A percentile compares a stretch with the other conserved stretches of the same genome.
phyloP scores from a whole-genome alignment of 2,797 vertebrate genomes.

The Ceryle rudis region DNA sequence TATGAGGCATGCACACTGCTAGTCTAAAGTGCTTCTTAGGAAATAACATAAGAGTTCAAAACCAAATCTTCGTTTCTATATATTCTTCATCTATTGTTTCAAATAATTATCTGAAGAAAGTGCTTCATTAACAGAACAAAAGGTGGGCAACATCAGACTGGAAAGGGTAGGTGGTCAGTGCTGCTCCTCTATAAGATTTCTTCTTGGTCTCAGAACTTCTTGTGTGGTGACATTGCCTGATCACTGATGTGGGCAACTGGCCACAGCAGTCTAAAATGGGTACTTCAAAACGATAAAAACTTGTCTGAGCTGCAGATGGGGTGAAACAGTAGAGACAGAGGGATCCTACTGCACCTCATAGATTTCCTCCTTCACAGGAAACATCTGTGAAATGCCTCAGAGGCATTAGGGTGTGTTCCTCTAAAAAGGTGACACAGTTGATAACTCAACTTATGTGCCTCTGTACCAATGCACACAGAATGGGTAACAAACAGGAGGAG shows the following conservation, averaged over 20 bases:
- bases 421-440: accelerated
- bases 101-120: neutral
- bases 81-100: neutral
- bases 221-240: neutral
- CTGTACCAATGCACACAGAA: neutral
- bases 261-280: neutral
- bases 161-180: neutral
- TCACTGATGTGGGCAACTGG: neutral
- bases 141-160: neutral
- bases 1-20: accelerated
- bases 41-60: neutral
- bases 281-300: neutral
- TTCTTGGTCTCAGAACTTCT: neutral
- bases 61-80: neutral
- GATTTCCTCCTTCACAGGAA: neutral
- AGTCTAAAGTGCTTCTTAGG: neutral
- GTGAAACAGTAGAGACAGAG: neutral
- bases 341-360: neutral
- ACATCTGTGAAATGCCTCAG: neutral
- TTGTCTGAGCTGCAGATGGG: neutral
- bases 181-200: neutral
- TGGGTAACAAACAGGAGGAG: neutral
- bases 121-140: neutral
- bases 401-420: neutral
- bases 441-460: accelerated